Evolutionary conservation across 2,797 vertebrate genomes (phyloP).

Genomic region (Tenualosa ilisha): DNA sequence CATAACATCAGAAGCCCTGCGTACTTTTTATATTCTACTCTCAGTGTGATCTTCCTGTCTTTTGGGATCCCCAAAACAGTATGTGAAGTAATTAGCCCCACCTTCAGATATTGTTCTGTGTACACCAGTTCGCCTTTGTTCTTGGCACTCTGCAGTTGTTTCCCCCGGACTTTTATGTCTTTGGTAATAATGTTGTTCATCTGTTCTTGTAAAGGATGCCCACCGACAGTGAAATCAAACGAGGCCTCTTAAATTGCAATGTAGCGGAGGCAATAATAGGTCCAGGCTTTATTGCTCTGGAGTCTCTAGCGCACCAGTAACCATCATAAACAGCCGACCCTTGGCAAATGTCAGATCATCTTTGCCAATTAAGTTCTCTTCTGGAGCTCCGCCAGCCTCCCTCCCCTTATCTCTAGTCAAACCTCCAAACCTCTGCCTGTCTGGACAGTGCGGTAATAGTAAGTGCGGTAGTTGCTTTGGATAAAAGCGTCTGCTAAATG

Average conservation of each 20-base stretch:
- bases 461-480: too few species aligned
- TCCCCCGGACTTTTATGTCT: background rate
- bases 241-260: slow-evolving; percentile 43
- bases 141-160: background rate
- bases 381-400: background rate
- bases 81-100: background rate
- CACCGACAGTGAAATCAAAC: slow-evolving; percentile 45
- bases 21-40: background rate
- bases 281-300: slow-evolving; percentile 45
- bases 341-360: background rate
- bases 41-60: background rate
- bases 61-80: background rate
- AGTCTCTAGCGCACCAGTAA: slow-evolving; percentile 35
- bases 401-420: background rate
- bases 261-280: slow-evolving; percentile 46
- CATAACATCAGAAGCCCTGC: background rate
- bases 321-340: slow-evolving; percentile 36
- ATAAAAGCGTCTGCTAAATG: too few species aligned
- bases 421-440: background rate
- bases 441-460: background rate
- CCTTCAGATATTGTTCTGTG: background rate
- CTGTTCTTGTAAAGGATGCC: slow-evolving; percentile 19
- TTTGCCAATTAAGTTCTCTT: background rate
- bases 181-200: background rate
- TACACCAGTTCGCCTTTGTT: background rate